phyloP scores from a whole-genome alignment of 64 coral and sea anemone genomes.

The Catalaphyllia jardinei region DNA sequence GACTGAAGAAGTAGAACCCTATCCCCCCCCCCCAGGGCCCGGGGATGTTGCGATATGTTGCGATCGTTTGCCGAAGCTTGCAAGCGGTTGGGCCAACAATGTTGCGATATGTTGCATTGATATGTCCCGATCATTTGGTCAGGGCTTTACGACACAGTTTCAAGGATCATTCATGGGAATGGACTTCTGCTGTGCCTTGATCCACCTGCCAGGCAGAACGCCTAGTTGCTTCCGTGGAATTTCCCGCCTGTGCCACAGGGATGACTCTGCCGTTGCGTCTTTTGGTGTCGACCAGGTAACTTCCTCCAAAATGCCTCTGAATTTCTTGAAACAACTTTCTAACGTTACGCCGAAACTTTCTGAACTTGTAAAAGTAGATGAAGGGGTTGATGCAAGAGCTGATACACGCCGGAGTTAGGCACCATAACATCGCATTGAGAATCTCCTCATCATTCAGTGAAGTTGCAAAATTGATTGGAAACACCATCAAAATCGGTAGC shows the following conservation, averaged over 20 bases:
- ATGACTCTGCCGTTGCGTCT: not conserved
- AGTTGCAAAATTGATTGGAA: not conserved
- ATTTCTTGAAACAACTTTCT: not conserved
- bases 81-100: too few relatives aligned
- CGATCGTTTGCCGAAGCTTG: too few relatives aligned
- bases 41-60: too few relatives aligned
- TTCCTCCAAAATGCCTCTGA: not conserved
- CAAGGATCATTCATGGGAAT: too few relatives aligned
- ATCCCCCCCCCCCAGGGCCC: too few relatives aligned
- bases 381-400: conserved; percentile 20
- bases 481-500: not conserved
- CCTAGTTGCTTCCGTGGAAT: too few relatives aligned
- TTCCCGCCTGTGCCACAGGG: not conserved
- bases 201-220: too few relatives aligned
- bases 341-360: not conserved
- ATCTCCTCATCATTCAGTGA: not conserved
- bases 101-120: too few relatives aligned
- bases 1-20: too few relatives aligned
- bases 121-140: too few relatives aligned
- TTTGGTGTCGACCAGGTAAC: not conserved
- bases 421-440: not conserved
- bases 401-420: not conserved
- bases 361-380: conserved; percentile 4
- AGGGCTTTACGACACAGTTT: too few relatives aligned
- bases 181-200: too few relatives aligned